These are phyloP conservation scores for Sebastes matsubarae DNA, from an alignment of 2,797 vertebrate genomes.

Conservation along the genomic window DNA sequence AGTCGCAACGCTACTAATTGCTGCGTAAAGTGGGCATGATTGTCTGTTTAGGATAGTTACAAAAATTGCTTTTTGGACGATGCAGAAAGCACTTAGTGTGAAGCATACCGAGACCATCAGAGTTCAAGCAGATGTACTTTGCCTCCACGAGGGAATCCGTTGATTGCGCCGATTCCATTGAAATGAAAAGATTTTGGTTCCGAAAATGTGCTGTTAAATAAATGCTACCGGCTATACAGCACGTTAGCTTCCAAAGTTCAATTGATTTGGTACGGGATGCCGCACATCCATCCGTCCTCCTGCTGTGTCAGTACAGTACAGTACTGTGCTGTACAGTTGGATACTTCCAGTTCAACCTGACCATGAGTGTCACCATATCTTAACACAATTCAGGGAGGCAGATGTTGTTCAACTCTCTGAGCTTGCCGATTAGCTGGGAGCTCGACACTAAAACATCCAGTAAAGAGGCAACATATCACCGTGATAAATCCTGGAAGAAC, in stretches of 20 bases:
- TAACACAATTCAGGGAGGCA: not conserved
- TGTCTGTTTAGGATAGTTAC: not conserved
- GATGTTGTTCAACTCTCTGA: not conserved
- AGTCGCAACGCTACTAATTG: not conserved
- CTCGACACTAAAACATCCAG: not conserved
- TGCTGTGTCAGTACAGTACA: not conserved
- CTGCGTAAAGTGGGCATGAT: not conserved
- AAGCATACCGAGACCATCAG: not conserved
- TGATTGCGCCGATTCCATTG: not conserved
- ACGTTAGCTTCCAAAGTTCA: not conserved
- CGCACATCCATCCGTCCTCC: not conserved
- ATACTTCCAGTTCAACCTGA: not conserved
- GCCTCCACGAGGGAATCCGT: not conserved
- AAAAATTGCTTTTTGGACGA: not conserved
- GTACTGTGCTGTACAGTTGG: not conserved
- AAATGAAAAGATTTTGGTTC: not conserved
- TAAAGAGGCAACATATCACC: not conserved
- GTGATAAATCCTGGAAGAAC: not conserved
- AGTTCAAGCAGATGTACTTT: not conserved
- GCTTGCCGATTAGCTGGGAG: not conserved
- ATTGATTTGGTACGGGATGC: no score
- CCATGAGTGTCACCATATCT: not conserved
- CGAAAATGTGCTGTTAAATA: not conserved
- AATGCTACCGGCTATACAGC: not conserved
- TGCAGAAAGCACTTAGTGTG: not conserved